Base-by-base conservation (phyloP, 2,797 vertebrate species). In the Pipistrellus pipistrellus region DNA sequence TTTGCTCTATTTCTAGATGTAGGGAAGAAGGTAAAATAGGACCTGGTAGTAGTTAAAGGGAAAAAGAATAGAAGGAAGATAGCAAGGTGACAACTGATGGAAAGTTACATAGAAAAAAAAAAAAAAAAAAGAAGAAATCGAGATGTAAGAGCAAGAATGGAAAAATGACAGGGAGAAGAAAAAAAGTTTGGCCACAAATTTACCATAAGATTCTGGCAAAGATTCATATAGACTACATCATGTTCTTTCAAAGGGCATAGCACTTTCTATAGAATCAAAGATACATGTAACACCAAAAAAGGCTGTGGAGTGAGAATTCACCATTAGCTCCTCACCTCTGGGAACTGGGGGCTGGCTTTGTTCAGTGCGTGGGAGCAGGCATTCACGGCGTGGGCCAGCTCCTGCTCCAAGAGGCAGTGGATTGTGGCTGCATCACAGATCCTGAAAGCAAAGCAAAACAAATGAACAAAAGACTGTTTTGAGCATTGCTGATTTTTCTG, bases 311-410 rank as follows among this genome's bases (percentile, higher is more conserved):
- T 64, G 86, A 68, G 94, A 78, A 93, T 97, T 96, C 90, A 94
- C 96, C 96, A 92, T 94, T 44, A 81, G 73, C 55, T 90, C 55
- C 98, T 98, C 95, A 99, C 99, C 99, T 99, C 99, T 3, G 99
- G 99, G 97, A 99, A 99, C 97, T 99, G 99, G 7, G 99, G 99
- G 96, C 99, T 99, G 66, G 99, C 99, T 98, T 99, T 99, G 98
- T 99, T 99, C 98, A 99, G 99, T 75, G 99, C 99, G 27, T 99
- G 99, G 8, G 99, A 99, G 25, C 99, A 99, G 0, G 99, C 99
- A 27, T 99, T 99, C 72, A 99, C 99, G 2, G 99, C 99, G 6
- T 99, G 99, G 86, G 99, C 99, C 96, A 99, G 98, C 92, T 99
- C 99, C 97, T 99, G 99, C 97, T 99, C 99, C 90, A 99, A 94